Percentiles rank a stretch among this genome's conserved stretches.
Evolutionary conservation across 2,113 vertebrate genomes (phyloP).

Genomic region (Psilopsiagon aymara): DNA sequence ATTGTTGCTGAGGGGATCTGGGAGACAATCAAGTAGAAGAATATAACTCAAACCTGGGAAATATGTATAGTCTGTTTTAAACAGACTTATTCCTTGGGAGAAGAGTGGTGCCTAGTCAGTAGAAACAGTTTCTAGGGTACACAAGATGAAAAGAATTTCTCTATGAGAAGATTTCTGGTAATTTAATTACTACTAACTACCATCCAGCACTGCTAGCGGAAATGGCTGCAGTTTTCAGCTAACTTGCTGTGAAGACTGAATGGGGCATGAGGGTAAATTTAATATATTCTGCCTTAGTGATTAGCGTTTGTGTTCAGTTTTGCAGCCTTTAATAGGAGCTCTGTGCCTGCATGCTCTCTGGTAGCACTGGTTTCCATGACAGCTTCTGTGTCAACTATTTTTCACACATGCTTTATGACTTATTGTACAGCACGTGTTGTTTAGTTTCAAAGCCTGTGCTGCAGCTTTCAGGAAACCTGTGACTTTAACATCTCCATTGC

Average conservation of each 20-base stretch:
- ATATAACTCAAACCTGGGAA: neutral
- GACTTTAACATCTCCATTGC: neutral
- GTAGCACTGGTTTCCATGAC: conserved; percentile 52
- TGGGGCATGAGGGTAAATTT: conserved; percentile 19
- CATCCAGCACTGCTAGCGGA: neutral
- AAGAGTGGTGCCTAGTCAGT: neutral
- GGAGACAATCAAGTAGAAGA: neutral
- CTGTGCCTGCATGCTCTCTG: neutral
- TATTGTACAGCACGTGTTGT: conserved; percentile 32
- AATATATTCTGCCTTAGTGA: conserved; percentile 47
- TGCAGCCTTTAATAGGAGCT: conserved; percentile 51
- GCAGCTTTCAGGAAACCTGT: conserved; percentile 43
- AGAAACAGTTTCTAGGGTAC: conserved; percentile 18
- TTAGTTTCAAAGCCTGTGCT: neutral
- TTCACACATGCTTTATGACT: conserved; percentile 56
- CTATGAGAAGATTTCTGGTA: conserved; percentile 22
- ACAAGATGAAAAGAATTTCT: neutral
- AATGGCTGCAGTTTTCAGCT: conserved; percentile 43
- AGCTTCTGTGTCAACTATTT: conserved; percentile 39
- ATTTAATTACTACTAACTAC: conserved; percentile 40
- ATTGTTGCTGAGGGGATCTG: neutral
- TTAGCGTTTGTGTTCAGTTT: conserved; percentile 26
- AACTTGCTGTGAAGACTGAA: conserved; percentile 35
- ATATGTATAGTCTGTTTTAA: neutral
- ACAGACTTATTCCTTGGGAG: neutral